Conservation (phyloP, 1,140 invertebrate species). For the Eufriesea mexicana region DNA sequence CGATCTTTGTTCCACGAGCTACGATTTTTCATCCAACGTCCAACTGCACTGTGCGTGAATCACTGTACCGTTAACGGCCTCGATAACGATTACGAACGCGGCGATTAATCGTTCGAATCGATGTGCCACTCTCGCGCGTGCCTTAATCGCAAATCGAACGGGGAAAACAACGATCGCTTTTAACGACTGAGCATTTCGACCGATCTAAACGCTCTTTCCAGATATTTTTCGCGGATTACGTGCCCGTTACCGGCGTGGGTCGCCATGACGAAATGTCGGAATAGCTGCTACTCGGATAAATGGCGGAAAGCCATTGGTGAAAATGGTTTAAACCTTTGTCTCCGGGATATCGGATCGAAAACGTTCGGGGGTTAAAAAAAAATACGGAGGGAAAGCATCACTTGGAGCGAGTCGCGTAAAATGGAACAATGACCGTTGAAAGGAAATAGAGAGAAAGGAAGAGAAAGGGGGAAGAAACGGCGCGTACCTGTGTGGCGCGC, state of each 20-base stretch:
- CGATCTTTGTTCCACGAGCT: slow-evolving; percentile 9
- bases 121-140: background rate
- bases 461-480: background rate
- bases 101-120: slow-evolving; percentile 22
- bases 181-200: background rate
- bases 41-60: slow-evolving; percentile 5
- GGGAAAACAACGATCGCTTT: background rate
- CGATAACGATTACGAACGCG: slow-evolving; percentile 39
- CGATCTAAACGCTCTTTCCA: background rate
- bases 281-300: background rate
- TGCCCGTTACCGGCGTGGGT: background rate
- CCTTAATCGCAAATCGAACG: background rate
- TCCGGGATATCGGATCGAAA: background rate
- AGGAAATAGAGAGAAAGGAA: background rate
- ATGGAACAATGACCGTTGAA: slow-evolving; percentile 29
- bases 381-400: background rate
- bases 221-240: background rate
- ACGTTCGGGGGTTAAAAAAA: background rate
- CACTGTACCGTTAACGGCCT: slow-evolving; percentile 28
- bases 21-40: slow-evolving; percentile 25
- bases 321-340: background rate
- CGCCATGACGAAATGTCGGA: background rate
- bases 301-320: background rate
- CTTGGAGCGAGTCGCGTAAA: background rate
- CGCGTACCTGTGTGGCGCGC: background rate